Percentiles rank a stretch among this genome's conserved stretches.
Conservation (phyloP, 2,797 vertebrate species). For the Hephaestus fuliginosus region DNA sequence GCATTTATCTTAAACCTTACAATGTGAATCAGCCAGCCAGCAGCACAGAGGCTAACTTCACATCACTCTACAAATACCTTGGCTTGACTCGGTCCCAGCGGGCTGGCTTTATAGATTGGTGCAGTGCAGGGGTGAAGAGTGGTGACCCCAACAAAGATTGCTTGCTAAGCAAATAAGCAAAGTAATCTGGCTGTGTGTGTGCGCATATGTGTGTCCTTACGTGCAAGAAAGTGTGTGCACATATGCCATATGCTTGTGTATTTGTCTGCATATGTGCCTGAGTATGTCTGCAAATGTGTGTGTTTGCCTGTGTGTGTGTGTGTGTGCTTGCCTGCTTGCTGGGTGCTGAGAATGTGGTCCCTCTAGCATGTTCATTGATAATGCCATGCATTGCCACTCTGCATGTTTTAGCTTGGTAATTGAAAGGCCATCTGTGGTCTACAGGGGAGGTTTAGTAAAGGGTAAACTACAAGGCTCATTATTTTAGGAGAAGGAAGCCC, state of each 20-base stretch:
- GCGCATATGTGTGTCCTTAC: constrained; percentile 10
- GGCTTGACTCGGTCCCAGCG: constrained; percentile 48
- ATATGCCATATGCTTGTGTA: constrained; percentile 2
- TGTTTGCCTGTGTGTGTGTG: constrained; percentile 17
- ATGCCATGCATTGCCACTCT: constrained; percentile 77
- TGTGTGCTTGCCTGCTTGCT: constrained; percentile 9
- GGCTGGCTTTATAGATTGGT: constrained; percentile 71
- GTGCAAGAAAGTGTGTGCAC: constrained; percentile 15
- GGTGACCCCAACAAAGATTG: constrained; percentile 74
- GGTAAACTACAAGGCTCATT: constrained; percentile 81
- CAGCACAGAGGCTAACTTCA: constrained; percentile 55
- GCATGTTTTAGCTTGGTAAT: constrained; percentile 80
- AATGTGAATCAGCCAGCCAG: constrained; percentile 55
- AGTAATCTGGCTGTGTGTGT: constrained; percentile 59
- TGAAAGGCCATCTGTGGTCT: constrained; percentile 82
- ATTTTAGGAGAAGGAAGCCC: constrained; percentile 70
- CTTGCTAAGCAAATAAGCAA: constrained; percentile 80
- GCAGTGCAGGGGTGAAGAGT: constrained; percentile 57
- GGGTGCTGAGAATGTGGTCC: constrained; percentile 46
- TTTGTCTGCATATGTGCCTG: constrained; percentile 29
- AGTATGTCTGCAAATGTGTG: constrained; percentile 11
- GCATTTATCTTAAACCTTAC: constrained; percentile 47
- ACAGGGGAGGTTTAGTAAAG: constrained; percentile 79
- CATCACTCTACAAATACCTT: constrained; percentile 60
- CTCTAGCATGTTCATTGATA: constrained; percentile 74